These are phyloP conservation scores for Phyllotreta cruciferae DNA, from an alignment of 2,888 invertebrate species.

Conservation along the genomic window DNA sequence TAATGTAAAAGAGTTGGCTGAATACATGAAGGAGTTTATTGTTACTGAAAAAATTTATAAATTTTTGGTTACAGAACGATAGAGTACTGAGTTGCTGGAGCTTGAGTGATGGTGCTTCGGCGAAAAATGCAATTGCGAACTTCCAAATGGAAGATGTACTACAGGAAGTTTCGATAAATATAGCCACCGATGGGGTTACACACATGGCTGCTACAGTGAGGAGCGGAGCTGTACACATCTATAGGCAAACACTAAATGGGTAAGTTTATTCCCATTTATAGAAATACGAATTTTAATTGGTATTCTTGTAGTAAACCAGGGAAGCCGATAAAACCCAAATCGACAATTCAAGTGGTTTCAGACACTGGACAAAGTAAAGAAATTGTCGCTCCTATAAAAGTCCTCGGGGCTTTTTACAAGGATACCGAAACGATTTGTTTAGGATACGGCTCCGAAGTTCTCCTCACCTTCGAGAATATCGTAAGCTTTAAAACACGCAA, in stretches of 20 bases:
- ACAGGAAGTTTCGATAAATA: slow-evolving; percentile 62
- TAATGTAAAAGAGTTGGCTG: too few species aligned
- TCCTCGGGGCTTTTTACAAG: slow-evolving; percentile 61
- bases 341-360: slow-evolving; percentile 68
- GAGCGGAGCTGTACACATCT: slow-evolving; percentile 81
- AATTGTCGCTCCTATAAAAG: slow-evolving; percentile 64
- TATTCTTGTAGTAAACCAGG: slow-evolving; percentile 54
- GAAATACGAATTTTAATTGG: slow-evolving; percentile 10
- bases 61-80: slow-evolving; percentile 52
- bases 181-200: slow-evolving; percentile 62
- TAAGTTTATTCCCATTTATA: slow-evolving; percentile 54
- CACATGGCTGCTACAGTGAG: slow-evolving; percentile 68
- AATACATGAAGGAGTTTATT: too few species aligned
- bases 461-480: slow-evolving; percentile 67
- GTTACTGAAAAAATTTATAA: too few species aligned
- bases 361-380: slow-evolving; percentile 62
- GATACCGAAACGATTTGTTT: slow-evolving; percentile 62
- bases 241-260: slow-evolving; percentile 79
- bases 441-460: slow-evolving; percentile 66
- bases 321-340: slow-evolving; percentile 71
- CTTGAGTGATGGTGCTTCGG: slow-evolving; percentile 58
- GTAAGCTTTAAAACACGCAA: too few species aligned
- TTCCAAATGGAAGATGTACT: slow-evolving; percentile 76
- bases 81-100: slow-evolving; percentile 63
- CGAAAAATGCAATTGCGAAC: slow-evolving; percentile 65